phyloP scores from a whole-genome alignment of 2,797 vertebrate genomes.

The Oreonectes daqikongensis region DNA sequence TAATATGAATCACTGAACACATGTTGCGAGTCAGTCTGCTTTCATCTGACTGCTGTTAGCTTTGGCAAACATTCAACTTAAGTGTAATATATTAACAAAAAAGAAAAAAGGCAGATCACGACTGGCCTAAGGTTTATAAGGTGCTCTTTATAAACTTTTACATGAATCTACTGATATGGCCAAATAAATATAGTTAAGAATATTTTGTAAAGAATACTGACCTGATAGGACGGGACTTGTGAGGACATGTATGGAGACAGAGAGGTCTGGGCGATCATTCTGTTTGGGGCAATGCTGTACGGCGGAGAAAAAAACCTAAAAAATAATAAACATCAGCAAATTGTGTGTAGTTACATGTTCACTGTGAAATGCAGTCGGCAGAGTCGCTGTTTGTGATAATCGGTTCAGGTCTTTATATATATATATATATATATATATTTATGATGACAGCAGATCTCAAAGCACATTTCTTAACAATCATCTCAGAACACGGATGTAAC shows the following conservation, averaged over 20 bases:
- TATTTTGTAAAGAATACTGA: background rate
- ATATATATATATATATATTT: too few species aligned
- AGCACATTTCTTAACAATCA: too few species aligned
- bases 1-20: background rate
- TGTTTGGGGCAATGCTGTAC: conserved; percentile 85
- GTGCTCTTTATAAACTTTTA: background rate
- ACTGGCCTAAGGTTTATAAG: background rate
- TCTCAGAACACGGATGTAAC: too few species aligned
- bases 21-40: background rate
- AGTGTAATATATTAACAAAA: background rate
- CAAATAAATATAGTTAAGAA: background rate
- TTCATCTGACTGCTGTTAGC: background rate
- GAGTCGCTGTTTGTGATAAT: background rate
- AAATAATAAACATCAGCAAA: background rate
- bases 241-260: conserved; percentile 57
- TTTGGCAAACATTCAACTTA: conserved; percentile 9
- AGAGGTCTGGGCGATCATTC: conserved; percentile 71
- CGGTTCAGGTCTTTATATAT: background rate
- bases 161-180: background rate
- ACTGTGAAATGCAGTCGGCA: background rate
- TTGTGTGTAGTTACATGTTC: background rate
- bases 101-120: background rate
- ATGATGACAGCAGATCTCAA: background rate
- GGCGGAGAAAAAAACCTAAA: conserved; percentile 87
- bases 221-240: conserved; percentile 56